Evolutionary conservation across 2,797 vertebrate species (phyloP).

Genomic region (Mallotus villosus): DNA sequence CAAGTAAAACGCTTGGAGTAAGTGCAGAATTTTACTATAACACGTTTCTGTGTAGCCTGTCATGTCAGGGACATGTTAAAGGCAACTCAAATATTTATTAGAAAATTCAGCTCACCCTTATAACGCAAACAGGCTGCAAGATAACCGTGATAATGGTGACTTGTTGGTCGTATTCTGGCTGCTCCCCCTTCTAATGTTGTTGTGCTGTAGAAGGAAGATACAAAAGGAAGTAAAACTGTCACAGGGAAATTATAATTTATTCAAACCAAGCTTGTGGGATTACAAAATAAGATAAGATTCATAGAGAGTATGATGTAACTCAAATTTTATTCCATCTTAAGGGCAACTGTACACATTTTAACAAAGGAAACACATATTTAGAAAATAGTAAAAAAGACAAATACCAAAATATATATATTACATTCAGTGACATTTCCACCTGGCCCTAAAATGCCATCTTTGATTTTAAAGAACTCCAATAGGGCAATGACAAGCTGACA

Average conservation of each 20-base stretch:
- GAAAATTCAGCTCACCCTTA: neutral
- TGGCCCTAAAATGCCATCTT: too few species aligned
- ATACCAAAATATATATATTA: too few species aligned
- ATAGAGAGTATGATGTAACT: neutral
- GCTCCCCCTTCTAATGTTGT: neutral
- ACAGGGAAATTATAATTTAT: neutral
- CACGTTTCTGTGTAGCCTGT: neutral
- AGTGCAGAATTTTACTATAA: neutral
- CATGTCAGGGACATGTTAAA: neutral
- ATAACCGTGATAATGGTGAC: neutral
- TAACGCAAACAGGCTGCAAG: neutral
- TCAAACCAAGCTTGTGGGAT: neutral
- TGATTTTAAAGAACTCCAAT: too few species aligned
- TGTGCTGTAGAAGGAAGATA: neutral
- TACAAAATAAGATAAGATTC: neutral
- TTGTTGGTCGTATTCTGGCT: neutral
- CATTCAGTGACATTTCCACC: too few species aligned
- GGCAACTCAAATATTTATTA: neutral
- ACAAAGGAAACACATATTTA: neutral
- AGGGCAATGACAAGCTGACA: too few species aligned
- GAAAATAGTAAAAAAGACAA: neutral
- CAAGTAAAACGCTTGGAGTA: neutral
- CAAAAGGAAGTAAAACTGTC: neutral
- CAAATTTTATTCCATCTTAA: neutral
- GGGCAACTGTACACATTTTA: neutral